These are phyloP conservation scores for Pachycephus smyrnensis DNA, from an alignment of 2,888 invertebrate species.

Conservation along the genomic window DNA sequence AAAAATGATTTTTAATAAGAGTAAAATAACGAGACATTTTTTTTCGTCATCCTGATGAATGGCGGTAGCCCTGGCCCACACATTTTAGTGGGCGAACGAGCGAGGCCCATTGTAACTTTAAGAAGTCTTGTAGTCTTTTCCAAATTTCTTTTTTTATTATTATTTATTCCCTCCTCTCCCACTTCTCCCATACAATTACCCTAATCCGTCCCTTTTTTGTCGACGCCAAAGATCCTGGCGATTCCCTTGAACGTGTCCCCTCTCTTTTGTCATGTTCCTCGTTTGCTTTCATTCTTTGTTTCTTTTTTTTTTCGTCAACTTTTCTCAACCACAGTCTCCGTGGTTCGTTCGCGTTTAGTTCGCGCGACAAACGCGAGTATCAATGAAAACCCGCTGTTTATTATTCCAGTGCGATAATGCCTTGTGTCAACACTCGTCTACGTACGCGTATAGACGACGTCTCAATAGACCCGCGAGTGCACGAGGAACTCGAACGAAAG, in stretches of 20 bases:
- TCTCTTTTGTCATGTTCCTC: neutral
- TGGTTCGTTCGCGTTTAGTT: neutral
- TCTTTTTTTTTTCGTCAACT: neutral
- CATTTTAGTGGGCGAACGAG: neutral
- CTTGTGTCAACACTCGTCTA: conserved; percentile 54
- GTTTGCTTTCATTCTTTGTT: neutral
- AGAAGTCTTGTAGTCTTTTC: neutral
- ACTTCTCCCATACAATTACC: neutral
- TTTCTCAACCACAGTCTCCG: neutral
- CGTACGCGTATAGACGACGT: conserved; percentile 14
- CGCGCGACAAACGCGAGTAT: neutral
- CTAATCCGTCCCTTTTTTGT: conserved; percentile 1
- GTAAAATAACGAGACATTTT: conserved; percentile 15
- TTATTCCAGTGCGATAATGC: conserved; percentile 48
- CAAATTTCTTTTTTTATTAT: neutral
- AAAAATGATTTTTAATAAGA: conserved; percentile 23
- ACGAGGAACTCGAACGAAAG: neutral
- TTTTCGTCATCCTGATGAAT: conserved; percentile 21
- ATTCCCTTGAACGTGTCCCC: neutral
- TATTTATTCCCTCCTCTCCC: neutral
- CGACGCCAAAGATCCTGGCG: neutral
- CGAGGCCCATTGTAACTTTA: neutral
- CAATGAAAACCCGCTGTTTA: conserved; percentile 1
- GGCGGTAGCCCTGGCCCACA: neutral
- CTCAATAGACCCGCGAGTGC: neutral